Percentiles rank a stretch among this genome's conserved stretches.
Conservation (phyloP, 2,113 vertebrate genomes). For the Ornithorhynchus anatinus region DNA sequence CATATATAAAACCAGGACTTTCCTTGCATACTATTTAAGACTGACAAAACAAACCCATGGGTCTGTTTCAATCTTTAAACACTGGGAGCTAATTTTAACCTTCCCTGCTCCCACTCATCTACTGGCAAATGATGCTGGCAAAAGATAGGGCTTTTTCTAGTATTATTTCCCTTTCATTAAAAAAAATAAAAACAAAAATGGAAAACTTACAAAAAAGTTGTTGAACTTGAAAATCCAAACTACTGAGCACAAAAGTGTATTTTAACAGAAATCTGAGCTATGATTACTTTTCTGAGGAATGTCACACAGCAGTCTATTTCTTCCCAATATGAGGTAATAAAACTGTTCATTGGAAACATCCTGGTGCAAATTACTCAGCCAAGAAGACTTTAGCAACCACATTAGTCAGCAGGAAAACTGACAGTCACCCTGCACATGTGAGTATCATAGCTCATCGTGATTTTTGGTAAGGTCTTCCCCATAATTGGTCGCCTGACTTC, state of each 20-base stretch:
- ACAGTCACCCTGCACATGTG: neutral
- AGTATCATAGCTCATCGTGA: constrained; percentile 91
- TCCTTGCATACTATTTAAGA: neutral
- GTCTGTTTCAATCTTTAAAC: constrained; percentile 1
- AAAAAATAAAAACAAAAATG: constrained; percentile 4
- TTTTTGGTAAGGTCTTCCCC: constrained; percentile 95
- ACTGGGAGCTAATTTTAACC: too few relatives aligned
- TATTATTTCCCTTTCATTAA: too few relatives aligned
- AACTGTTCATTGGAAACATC: constrained; percentile 35
- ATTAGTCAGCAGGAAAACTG: neutral
- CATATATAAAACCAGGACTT: constrained; percentile 11
- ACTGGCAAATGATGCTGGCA: too few relatives aligned
- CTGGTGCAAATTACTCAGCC: constrained; percentile 27
- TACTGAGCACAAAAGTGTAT: constrained; percentile 12
- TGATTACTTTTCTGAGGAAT: constrained; percentile 33
- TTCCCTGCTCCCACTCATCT: too few relatives aligned
- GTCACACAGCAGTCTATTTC: constrained; percentile 36
- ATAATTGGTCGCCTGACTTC: constrained; percentile 98
- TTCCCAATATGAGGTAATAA: constrained; percentile 54
- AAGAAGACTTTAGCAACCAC: constrained; percentile 7
- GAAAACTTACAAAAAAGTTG: constrained; percentile 24
- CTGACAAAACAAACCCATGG: constrained; percentile 6
- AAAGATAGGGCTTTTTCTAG: constrained; percentile 19
- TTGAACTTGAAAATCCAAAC: constrained; percentile 1
- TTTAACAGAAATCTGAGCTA: constrained; percentile 8